Percentiles rank a stretch among this genome's conserved stretches.
Evolutionary conservation across 2,797 vertebrate genomes (phyloP).

Genomic region (Monodelphis domestica): DNA sequence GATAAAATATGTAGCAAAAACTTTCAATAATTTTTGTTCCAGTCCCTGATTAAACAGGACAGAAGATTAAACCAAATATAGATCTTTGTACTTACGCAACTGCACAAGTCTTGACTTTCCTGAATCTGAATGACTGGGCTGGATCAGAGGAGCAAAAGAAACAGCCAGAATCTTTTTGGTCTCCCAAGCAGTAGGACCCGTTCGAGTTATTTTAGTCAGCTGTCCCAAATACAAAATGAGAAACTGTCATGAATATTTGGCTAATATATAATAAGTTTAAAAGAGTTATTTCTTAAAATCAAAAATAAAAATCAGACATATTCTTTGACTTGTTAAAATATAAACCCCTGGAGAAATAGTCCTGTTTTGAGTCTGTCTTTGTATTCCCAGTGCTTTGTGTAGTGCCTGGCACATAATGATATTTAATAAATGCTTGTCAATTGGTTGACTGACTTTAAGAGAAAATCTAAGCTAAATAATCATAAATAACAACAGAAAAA

Average conservation of each 20-base stretch:
- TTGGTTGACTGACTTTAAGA: background rate
- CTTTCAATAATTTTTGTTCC: slow-evolving; percentile 19
- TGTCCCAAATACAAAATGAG: slow-evolving; percentile 80
- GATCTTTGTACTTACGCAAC: slow-evolving; percentile 90
- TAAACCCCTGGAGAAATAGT: too few relatives aligned
- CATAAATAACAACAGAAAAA: background rate
- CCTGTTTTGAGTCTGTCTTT: background rate
- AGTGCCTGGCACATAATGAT: background rate
- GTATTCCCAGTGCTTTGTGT: background rate
- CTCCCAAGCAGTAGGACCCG: slow-evolving; percentile 93
- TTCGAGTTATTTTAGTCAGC: slow-evolving; percentile 97
- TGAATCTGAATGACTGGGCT: slow-evolving; percentile 90
- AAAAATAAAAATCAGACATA: background rate
- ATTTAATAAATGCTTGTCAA: background rate
- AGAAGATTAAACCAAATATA: slow-evolving; percentile 2
- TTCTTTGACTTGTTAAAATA: background rate
- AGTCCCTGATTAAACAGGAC: background rate
- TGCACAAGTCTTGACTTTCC: slow-evolving; percentile 89
- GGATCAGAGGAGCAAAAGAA: slow-evolving; percentile 95
- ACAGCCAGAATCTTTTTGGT: slow-evolving; percentile 98
- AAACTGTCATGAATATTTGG: slow-evolving; percentile 56
- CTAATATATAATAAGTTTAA: slow-evolving; percentile 15
- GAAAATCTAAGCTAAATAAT: background rate
- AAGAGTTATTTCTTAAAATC: slow-evolving; percentile 16
- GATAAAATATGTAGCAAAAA: slow-evolving; percentile 8